phyloP scores from a whole-genome alignment of 2,113 vertebrate genomes.

The Epinephelus cyanopodus region DNA sequence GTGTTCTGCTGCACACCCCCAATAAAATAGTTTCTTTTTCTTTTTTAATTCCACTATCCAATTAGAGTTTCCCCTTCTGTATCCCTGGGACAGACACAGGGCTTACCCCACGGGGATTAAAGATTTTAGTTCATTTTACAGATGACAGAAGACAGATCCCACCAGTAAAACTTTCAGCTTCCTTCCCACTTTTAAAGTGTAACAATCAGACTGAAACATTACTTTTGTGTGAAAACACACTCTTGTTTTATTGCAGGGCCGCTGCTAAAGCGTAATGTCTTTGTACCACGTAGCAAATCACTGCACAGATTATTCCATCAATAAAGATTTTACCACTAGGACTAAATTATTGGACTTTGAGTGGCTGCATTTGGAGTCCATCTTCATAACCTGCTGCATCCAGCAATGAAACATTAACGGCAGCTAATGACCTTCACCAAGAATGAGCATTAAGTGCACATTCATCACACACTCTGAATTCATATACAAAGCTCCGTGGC shows the following conservation, averaged over 20 bases:
- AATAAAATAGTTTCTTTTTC: constrained; percentile 25
- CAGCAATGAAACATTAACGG: constrained; percentile 43
- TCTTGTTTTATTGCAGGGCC: not conserved
- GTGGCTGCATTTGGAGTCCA: constrained; percentile 26
- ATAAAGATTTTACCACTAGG: constrained; percentile 49
- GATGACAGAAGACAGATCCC: constrained; percentile 37
- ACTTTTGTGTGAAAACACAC: constrained; percentile 6
- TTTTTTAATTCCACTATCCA: constrained; percentile 27
- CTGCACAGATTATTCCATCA: constrained; percentile 30
- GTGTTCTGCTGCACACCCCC: constrained; percentile 2
- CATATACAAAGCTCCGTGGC: constrained; percentile 1
- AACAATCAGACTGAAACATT: constrained; percentile 27
- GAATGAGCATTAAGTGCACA: constrained; percentile 48
- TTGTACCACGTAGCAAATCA: constrained; percentile 1
- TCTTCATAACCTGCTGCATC: constrained; percentile 29
- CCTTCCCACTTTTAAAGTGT: constrained; percentile 5
- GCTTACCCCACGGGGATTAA: constrained; percentile 46
- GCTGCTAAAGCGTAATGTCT: constrained; percentile 1
- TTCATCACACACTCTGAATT: constrained; percentile 41
- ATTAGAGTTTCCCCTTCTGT: constrained; percentile 10
- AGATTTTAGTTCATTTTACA: constrained; percentile 55
- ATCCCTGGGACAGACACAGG: constrained; percentile 23
- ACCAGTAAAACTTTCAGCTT: constrained; percentile 14
- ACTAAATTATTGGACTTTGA: constrained; percentile 42
- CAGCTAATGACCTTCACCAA: constrained; percentile 35